phyloP scores from a whole-genome alignment of 2,797 vertebrate species.

The Apodemus agrarius region DNA sequence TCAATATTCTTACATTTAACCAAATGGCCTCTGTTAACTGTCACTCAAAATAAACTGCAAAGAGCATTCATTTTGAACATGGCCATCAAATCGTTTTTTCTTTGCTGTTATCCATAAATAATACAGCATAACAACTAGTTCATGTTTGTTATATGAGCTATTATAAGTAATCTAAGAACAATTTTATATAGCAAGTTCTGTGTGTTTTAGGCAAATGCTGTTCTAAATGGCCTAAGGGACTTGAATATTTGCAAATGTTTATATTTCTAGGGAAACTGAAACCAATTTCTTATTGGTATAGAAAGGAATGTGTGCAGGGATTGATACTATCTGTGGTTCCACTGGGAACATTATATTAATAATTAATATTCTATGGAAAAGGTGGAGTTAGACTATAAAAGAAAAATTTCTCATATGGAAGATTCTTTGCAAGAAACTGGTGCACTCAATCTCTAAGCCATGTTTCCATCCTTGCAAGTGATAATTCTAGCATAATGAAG shows the following conservation, averaged over 20 bases:
- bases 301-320: fast-evolving
- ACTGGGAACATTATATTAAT: neutral
- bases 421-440: neutral
- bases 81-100: neutral
- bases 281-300: neutral
- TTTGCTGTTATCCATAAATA: neutral
- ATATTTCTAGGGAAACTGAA: neutral
- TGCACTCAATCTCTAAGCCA: neutral
- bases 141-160: neutral
- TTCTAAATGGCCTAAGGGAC: neutral
- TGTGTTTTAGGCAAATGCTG: neutral
- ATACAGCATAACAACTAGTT: neutral
- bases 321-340: neutral
- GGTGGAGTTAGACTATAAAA: neutral
- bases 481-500: neutral
- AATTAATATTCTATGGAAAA: neutral
- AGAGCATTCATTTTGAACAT: neutral
- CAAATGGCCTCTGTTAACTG: neutral
- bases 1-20: neutral
- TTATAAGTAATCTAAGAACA: neutral
- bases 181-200: neutral
- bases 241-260: neutral
- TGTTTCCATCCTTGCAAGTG: neutral
- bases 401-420: neutral
- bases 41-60: neutral